phyloP scores from a whole-genome alignment of 2,888 invertebrate genomes.

The Digitonthophagus gazella region DNA sequence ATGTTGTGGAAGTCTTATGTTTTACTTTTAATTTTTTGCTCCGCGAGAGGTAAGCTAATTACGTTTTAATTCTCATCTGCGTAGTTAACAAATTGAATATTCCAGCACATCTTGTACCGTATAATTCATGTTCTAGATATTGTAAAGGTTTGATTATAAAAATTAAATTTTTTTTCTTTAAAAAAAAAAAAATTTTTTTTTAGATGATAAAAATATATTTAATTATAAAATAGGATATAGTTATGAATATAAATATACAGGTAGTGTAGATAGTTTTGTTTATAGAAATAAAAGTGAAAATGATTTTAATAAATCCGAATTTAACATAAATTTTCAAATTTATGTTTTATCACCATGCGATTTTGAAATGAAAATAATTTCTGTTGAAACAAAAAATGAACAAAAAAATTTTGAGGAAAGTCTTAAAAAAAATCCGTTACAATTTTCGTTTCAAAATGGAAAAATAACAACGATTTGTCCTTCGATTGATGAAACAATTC shows the following conservation, averaged over 20 bases:
- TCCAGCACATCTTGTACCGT: background rate
- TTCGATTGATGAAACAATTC: conserved; percentile 24
- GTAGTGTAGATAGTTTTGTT: conserved; percentile 24
- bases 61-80: too few relatives aligned
- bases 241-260: conserved; percentile 32
- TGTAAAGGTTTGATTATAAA: conserved; percentile 33
- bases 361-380: conserved; percentile 31
- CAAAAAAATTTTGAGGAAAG: background rate
- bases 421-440: conserved; percentile 20
- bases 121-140: conserved; percentile 33
- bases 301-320: conserved; percentile 27
- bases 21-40: background rate
- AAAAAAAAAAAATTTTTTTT: conserved; percentile 17
- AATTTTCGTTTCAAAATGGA: conserved; percentile 35
- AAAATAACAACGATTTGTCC: conserved; percentile 35
- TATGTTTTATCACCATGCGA: conserved; percentile 31
- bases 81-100: too few relatives aligned
- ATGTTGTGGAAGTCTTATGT: background rate
- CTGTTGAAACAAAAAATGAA: background rate
- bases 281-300: conserved; percentile 17
- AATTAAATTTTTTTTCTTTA: conserved; percentile 4
- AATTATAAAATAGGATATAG: conserved; percentile 31
- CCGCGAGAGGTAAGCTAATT: background rate
- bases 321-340: conserved; percentile 27
- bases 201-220: conserved; percentile 31